Percentiles rank a stretch among this genome's conserved stretches.
Evolutionary conservation across 2,888 invertebrate species (phyloP).

Genomic region (Leuctra nigra): DNA sequence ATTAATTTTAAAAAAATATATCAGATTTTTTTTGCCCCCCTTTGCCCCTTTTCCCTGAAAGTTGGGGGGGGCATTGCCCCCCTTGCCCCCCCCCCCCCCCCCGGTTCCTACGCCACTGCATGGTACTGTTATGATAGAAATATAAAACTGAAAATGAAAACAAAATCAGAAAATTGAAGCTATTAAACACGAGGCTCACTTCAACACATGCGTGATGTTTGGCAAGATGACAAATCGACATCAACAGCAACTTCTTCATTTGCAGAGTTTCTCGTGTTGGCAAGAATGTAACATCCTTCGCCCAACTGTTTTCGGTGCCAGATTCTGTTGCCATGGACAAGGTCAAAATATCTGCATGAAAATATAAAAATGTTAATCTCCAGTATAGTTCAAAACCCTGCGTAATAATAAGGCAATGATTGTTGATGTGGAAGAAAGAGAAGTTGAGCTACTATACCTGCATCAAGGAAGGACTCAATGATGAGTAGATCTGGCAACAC

Average conservation of each 20-base stretch:
- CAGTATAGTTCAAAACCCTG: background rate
- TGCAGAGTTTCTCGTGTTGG: background rate
- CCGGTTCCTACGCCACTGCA: too few relatives aligned
- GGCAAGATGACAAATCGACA: background rate
- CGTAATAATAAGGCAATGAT: too few relatives aligned
- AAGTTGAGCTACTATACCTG: background rate
- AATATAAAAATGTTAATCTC: background rate
- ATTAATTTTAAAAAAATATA: too few relatives aligned
- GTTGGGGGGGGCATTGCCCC: too few relatives aligned
- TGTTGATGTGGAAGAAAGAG: background rate
- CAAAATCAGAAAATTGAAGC: too few relatives aligned
- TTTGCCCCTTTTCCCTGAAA: too few relatives aligned
- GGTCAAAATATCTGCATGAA: background rate
- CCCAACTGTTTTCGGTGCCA: background rate
- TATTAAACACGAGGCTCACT: too few relatives aligned
- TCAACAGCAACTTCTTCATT: conserved; percentile 1
- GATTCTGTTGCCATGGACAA: background rate
- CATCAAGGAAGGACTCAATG: background rate
- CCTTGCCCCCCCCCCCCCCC: too few relatives aligned
- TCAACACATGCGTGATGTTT: background rate
- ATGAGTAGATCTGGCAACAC: conserved; percentile 6
- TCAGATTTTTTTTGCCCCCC: too few relatives aligned
- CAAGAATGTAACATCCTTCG: background rate
- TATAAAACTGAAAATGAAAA: too few relatives aligned
- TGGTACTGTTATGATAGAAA: too few relatives aligned